Percentiles rank a stretch among this genome's conserved stretches.
Conservation (phyloP, 2,888 invertebrate species). For the Dynastes tityus region DNA sequence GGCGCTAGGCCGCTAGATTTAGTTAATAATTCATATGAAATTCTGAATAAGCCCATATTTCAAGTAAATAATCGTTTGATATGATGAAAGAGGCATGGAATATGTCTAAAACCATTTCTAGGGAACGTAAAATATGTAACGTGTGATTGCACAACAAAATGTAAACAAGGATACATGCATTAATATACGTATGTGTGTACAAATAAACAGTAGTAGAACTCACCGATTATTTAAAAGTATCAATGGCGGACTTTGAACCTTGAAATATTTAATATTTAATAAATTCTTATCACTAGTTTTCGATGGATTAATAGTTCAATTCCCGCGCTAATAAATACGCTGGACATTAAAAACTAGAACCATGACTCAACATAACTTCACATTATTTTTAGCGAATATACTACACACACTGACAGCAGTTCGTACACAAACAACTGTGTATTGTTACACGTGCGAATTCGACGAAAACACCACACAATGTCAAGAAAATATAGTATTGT, state of each 20-base stretch:
- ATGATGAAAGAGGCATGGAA: neutral
- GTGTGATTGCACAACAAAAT: conserved; percentile 58
- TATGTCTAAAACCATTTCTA: neutral
- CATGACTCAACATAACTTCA: conserved; percentile 57
- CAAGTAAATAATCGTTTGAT: no score
- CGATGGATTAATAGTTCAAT: conserved; percentile 56
- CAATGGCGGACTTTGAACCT: conserved; percentile 57
- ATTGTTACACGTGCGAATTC: conserved; percentile 43
- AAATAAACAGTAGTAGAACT: conserved; percentile 37
- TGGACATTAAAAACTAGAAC: conserved; percentile 54
- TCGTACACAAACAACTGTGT: conserved; percentile 46
- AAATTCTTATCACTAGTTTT: conserved; percentile 54
- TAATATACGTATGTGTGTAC: conserved; percentile 21
- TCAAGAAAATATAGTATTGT: conserved; percentile 32
- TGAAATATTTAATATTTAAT: conserved; percentile 54
- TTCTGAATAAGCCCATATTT: no score
- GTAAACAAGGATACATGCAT: conserved; percentile 56
- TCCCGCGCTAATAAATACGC: conserved; percentile 56
- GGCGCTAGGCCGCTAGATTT: no score
- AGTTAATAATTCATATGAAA: no score
- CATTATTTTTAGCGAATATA: conserved; percentile 48
- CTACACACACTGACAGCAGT: conserved; percentile 41
- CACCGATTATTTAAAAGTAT: conserved; percentile 50
- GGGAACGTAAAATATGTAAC: neutral
- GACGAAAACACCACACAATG: conserved; percentile 29